These are phyloP conservation scores for Zalophus californianus DNA, from an alignment of 2,797 vertebrate species.

Conservation along the genomic window DNA sequence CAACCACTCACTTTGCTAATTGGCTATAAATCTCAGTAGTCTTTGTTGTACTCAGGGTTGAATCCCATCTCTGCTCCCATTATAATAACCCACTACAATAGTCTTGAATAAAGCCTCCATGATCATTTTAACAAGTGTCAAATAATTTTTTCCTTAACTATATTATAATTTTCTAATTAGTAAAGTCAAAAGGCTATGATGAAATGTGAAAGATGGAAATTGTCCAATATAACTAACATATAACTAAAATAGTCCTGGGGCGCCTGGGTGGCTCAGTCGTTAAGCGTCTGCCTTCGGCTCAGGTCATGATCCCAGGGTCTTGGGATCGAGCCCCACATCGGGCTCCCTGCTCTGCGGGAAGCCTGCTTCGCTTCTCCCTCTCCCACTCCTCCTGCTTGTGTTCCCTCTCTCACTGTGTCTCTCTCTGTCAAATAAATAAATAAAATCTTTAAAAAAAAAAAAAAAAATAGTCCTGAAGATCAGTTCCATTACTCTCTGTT, in stretches of 20 bases:
- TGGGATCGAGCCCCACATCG: too few species aligned
- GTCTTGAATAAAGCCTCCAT: neutral
- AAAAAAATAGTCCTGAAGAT: slow-evolving; percentile 3
- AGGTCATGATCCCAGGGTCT: too few species aligned
- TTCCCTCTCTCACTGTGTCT: too few species aligned
- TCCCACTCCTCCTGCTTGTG: too few species aligned
- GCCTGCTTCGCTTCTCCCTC: too few species aligned
- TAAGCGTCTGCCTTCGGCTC: too few species aligned
- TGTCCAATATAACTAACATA: neutral
- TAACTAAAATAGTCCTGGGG: slow-evolving; percentile 27
- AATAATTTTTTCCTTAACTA: neutral
- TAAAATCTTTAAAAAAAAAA: too few species aligned
- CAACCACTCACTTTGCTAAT: neutral
- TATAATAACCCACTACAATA: neutral
- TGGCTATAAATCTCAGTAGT: neutral
- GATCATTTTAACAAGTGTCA: neutral
- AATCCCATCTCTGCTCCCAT: neutral
- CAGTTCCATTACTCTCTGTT: neutral
- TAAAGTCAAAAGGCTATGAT: neutral
- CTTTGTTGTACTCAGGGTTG: neutral
- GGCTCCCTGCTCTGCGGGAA: too few species aligned
- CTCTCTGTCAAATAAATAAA: too few species aligned
- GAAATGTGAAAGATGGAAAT: neutral
- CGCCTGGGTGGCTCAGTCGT: too few species aligned
- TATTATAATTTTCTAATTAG: neutral